Conservation (phyloP, 2,113 vertebrate species). For the Trematomus loennbergii region DNA sequence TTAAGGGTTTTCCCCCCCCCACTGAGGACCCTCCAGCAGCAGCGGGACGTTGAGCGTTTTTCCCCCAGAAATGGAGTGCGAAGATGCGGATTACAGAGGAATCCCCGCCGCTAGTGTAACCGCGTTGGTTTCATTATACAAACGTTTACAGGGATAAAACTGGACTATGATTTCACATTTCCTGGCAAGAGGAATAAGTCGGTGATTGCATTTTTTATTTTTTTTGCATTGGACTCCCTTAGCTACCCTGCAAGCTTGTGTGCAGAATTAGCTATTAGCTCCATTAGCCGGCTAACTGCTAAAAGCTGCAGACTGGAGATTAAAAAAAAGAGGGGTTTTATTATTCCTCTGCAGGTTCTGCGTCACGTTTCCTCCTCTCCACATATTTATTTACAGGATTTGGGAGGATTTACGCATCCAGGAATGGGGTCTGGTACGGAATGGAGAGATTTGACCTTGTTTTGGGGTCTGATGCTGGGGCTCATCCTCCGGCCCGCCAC, state of each 20-base stretch:
- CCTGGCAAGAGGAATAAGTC: constrained; percentile 34
- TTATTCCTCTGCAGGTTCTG: constrained; percentile 17
- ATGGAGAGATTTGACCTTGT: constrained; percentile 91
- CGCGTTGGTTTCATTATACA: constrained; percentile 36
- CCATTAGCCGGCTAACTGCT: constrained; percentile 78
- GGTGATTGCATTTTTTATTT: constrained; percentile 14
- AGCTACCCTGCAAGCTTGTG: constrained; percentile 66
- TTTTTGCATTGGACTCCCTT: constrained; percentile 55
- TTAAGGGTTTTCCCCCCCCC: constrained; percentile 29
- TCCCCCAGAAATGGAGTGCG: constrained; percentile 79
- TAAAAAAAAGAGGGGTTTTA: constrained; percentile 32
- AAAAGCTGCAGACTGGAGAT: constrained; percentile 67
- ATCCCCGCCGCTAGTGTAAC: constrained; percentile 59
- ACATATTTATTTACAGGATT: constrained; percentile 66
- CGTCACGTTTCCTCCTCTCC: constrained; percentile 8
- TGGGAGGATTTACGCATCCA: constrained; percentile 78
- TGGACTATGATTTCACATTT: constrained; percentile 34
- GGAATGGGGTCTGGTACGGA: constrained; percentile 90
- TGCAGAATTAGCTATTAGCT: constrained; percentile 68
- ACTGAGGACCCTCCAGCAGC: constrained; percentile 59
- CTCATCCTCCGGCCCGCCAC: constrained; percentile 88
- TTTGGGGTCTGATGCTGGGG: constrained; percentile 90
- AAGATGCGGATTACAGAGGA: constrained; percentile 80
- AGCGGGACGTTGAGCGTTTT: constrained; percentile 59
- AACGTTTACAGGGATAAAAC: constrained; percentile 37